Evolutionary conservation across 1,140 invertebrate species (phyloP).

Genomic region (Acyrthosiphon pisum): DNA sequence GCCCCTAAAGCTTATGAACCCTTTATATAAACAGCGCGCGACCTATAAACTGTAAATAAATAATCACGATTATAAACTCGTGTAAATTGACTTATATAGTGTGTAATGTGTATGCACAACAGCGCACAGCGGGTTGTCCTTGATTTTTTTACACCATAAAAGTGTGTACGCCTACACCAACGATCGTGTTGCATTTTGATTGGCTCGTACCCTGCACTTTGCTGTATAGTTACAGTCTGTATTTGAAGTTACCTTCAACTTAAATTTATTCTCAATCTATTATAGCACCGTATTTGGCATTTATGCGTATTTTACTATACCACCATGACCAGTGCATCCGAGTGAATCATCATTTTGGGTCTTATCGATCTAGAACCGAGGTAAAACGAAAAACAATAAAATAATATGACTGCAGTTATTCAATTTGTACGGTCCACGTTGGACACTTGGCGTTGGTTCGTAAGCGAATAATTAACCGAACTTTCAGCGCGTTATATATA

Average conservation of each 20-base stretch:
- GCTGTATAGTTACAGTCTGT: too few relatives aligned
- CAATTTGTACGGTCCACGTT: background rate
- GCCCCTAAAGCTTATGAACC: background rate
- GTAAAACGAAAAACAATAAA: background rate
- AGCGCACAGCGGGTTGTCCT: background rate
- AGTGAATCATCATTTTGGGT: background rate
- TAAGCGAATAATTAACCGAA: background rate
- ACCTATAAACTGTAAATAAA: constrained; percentile 21
- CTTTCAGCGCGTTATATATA: background rate
- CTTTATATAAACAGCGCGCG: background rate
- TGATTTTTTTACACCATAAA: background rate
- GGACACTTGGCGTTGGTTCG: background rate
- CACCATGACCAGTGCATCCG: background rate
- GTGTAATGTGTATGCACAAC: background rate
- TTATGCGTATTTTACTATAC: too few relatives aligned
- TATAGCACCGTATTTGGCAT: background rate
- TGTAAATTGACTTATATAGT: constrained; percentile 18
- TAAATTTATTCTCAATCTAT: background rate
- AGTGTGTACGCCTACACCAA: background rate
- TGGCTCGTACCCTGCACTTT: too few relatives aligned
- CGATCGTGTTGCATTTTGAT: too few relatives aligned
- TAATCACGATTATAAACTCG: constrained; percentile 29
- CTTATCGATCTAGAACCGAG: background rate
- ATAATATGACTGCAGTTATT: background rate
- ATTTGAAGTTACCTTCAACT: background rate